Evolutionary conservation across 2,888 invertebrate species (phyloP).

Genomic region (Cryptosula pallasiana): DNA sequence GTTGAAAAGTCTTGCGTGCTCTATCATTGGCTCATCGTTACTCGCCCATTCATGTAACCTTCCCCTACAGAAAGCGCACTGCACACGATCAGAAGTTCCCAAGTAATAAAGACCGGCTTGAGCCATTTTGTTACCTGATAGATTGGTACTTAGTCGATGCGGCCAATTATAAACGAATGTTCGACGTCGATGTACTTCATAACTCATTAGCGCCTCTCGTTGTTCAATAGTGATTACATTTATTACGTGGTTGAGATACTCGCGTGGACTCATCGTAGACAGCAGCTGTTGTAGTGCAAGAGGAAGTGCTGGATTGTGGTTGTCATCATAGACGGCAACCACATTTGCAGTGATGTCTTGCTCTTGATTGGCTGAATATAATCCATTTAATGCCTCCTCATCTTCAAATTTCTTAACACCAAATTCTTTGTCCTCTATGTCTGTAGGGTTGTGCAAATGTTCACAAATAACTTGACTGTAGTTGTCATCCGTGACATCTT

Average conservation of each 20-base stretch:
- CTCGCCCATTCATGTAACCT: conserved; percentile 89
- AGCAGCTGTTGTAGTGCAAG: background rate
- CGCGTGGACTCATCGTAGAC: background rate
- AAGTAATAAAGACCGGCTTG: conserved; percentile 84
- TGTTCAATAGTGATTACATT: background rate
- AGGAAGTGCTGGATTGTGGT: background rate
- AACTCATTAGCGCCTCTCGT: conserved; percentile 27
- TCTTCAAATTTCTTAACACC: background rate
- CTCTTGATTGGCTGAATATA: background rate
- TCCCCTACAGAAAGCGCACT: conserved; percentile 88
- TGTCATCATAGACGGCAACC: background rate
- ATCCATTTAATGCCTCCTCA: background rate
- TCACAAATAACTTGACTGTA: too few relatives aligned
- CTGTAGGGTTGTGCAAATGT: background rate
- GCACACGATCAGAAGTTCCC: conserved; percentile 74
- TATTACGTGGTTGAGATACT: background rate
- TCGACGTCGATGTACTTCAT: conserved; percentile 34
- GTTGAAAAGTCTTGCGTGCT: conserved; percentile 84
- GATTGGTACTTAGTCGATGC: conserved; percentile 27
- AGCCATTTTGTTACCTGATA: conserved; percentile 60
- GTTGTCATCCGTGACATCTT: too few relatives aligned
- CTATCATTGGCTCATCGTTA: conserved; percentile 83
- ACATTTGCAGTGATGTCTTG: background rate
- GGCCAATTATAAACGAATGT: conserved; percentile 34
- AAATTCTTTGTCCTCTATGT: background rate